A percentile compares a stretch with the other conserved stretches of the same genome.
These are phyloP conservation scores for Oligia fasciuncula DNA, from an alignment of 2,888 invertebrate genomes.

Conservation along the genomic window DNA sequence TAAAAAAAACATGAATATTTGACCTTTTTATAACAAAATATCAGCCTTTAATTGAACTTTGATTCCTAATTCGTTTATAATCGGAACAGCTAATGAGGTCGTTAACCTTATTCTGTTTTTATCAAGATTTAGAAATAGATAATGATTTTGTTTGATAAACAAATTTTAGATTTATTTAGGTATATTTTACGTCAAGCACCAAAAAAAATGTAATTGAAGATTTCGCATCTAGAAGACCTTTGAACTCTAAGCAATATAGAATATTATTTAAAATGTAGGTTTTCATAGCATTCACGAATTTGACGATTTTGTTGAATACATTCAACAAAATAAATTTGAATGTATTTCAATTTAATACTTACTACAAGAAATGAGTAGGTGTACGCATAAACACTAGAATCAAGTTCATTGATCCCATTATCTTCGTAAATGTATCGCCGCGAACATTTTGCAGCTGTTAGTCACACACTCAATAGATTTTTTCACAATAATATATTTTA, in stretches of 20 bases:
- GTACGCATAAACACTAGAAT: conserved; percentile 64
- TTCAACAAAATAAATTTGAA: conserved; percentile 13
- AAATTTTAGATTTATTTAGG: conserved; percentile 24
- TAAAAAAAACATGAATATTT: background rate
- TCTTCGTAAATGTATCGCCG: conserved; percentile 72
- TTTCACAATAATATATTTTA: conserved; percentile 13
- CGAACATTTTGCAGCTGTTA: conserved; percentile 77
- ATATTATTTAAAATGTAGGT: background rate
- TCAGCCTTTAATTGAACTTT: conserved; percentile 18
- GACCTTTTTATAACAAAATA: background rate
- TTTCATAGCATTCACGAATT: background rate
- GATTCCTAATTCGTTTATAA: conserved; percentile 14
- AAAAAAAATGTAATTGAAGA: background rate
- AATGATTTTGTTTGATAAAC: conserved; percentile 27
- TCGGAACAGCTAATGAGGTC: conserved; percentile 29
- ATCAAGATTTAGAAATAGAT: conserved; percentile 52
- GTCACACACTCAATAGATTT: conserved; percentile 37
- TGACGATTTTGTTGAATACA: background rate
- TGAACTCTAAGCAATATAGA: background rate
- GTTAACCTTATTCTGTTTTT: conserved; percentile 38
- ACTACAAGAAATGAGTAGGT: conserved; percentile 49
- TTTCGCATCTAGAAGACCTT: background rate
- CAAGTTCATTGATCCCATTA: conserved; percentile 78
- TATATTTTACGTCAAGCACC: background rate
- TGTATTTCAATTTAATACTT: conserved; percentile 31